Evolutionary conservation across 2,888 invertebrate genomes (phyloP), one percentile per base, ranked within the genome.

Genomic region (Gandaritis pyraliata): DNA sequence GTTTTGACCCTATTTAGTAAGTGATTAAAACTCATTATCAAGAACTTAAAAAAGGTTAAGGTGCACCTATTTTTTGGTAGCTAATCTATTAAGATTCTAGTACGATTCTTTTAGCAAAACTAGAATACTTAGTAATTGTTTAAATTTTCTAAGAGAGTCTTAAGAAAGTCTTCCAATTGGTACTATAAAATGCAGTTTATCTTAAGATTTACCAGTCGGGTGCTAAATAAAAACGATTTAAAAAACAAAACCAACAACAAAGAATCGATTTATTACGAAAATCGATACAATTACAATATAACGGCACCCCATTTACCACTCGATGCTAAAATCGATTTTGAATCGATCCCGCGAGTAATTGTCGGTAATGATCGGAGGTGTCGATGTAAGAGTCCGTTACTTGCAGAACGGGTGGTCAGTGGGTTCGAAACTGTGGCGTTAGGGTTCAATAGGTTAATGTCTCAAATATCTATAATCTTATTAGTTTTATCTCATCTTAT

Each of bases 301-400:
- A 66, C 66, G 66, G 64, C 41, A 66, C 23, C 68, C 65, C 70
- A 77, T 78, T 76, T 72, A 68, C 68, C 62, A 73, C 69, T 61
- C 58, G 52, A 58, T 58, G 63, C 61, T 63, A 60, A 64, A 62
- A 64, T 66, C 61, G 64, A 84, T 84, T 77, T 75, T 68, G 76
- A 80, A 81, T 80, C 83, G 82, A 82, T 84, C 71, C 75, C 74
- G 72, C 81, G 75, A 80, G 82, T 87, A 87, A 88, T 88, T 84
- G 85, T 87, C 78, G 72, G 78, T 84, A 86, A 87, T 85, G 85
- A 81, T 81, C 77, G 73, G 71, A 90, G 86, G 90, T 89, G 89
- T 88, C 85, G 86, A 90, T 83, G 80, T 81, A 82, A 85, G 77
- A 75, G 82, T 82, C 81, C 84, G 83, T 88, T 87, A 87, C 85